Evolutionary conservation across 2,888 invertebrate genomes (phyloP).

Genomic region (Eilema sororculum): DNA sequence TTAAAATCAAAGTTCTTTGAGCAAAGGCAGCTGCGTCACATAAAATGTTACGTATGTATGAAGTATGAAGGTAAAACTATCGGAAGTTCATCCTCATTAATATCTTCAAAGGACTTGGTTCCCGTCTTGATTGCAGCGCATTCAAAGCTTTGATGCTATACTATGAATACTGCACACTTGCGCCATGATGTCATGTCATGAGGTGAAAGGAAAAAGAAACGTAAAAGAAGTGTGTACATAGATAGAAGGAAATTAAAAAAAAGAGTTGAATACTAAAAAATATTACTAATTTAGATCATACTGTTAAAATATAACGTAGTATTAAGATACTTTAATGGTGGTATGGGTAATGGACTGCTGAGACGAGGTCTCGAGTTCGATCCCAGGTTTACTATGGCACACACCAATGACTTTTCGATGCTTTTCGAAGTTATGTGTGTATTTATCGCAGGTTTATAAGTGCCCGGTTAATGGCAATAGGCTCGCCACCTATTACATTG

Average conservation of each 20-base stretch:
- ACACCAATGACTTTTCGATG: too few relatives aligned
- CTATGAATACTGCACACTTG: conserved; percentile 21
- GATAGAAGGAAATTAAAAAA: neutral
- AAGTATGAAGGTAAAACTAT: conserved; percentile 26
- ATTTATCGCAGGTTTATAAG: too few relatives aligned
- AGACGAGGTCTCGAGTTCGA: too few relatives aligned
- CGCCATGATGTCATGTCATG: conserved; percentile 6
- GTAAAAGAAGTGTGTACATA: neutral
- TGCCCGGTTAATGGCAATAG: too few relatives aligned
- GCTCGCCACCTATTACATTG: too few relatives aligned
- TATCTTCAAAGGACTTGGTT: conserved; percentile 32
- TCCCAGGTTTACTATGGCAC: too few relatives aligned
- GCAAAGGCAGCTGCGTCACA: conserved; percentile 23
- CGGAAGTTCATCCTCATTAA: conserved; percentile 40
- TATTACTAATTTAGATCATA: too few relatives aligned
- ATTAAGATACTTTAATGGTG: too few relatives aligned
- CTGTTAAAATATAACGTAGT: too few relatives aligned
- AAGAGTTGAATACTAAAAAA: neutral
- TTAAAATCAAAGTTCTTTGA: conserved; percentile 29
- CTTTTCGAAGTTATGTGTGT: too few relatives aligned
- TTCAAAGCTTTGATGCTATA: conserved; percentile 22
- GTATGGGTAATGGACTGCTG: too few relatives aligned
- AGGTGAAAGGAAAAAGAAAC: neutral
- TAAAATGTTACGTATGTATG: conserved; percentile 28
- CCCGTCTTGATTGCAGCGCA: conserved; percentile 26